These are phyloP conservation scores for Subacronicta megacephala DNA, from an alignment of 2,888 invertebrate species.

Conservation along the genomic window DNA sequence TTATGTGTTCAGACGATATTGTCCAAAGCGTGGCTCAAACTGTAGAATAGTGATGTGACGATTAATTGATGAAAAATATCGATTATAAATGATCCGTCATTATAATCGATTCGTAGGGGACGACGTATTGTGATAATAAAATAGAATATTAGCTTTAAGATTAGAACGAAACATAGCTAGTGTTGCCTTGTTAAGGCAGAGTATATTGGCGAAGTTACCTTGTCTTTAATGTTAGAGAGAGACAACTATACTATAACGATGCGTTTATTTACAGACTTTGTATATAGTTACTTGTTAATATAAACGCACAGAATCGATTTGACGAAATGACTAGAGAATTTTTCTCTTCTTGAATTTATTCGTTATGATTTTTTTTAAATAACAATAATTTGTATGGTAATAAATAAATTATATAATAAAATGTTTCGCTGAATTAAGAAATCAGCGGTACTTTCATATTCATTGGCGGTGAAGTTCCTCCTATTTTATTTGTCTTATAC, in stretches of 20 bases:
- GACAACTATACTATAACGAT: slow-evolving; percentile 32
- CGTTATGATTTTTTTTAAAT: slow-evolving; percentile 23
- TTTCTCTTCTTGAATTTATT: slow-evolving; percentile 23
- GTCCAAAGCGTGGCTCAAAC: slow-evolving; percentile 73
- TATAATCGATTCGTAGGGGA: slow-evolving; percentile 61
- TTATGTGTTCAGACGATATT: slow-evolving; percentile 74
- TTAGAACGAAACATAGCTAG: slow-evolving; percentile 52
- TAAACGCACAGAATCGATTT: slow-evolving; percentile 51
- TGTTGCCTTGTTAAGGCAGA: slow-evolving; percentile 41
- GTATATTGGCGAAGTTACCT: slow-evolving; percentile 43
- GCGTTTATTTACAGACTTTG: slow-evolving; percentile 51
- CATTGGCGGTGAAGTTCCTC: slow-evolving; percentile 39
- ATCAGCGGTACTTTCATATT: slow-evolving; percentile 2
- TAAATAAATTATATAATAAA: too few species aligned
- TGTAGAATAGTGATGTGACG: slow-evolving; percentile 59
- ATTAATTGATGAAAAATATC: slow-evolving; percentile 47
- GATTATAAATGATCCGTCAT: slow-evolving; percentile 43
- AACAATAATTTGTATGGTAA: too few species aligned
- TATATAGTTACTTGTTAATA: slow-evolving; percentile 51
- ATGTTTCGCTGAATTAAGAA: slow-evolving; percentile 5
- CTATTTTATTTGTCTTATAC: slow-evolving; percentile 2
- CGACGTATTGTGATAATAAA: slow-evolving; percentile 74
- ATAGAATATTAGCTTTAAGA: slow-evolving; percentile 64
- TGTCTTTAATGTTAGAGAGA: slow-evolving; percentile 42
- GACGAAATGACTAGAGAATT: slow-evolving; percentile 26